phyloP scores from a whole-genome alignment of 2,113 vertebrate genomes.

The Antechinus flavipes region DNA sequence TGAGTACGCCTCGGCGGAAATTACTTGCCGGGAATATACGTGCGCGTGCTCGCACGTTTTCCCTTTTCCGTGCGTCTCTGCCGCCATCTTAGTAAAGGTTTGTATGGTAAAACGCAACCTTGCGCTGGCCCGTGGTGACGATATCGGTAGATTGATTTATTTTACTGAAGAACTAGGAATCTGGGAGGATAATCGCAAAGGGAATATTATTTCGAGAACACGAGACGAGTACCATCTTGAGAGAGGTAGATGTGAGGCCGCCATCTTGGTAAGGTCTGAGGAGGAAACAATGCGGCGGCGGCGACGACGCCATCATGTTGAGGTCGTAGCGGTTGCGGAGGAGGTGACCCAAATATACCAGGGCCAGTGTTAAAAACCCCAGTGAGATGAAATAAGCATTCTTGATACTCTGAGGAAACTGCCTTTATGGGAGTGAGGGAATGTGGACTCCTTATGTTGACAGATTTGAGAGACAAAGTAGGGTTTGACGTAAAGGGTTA shows the following conservation, averaged over 20 bases:
- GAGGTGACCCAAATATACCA: not conserved
- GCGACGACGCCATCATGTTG: not conserved
- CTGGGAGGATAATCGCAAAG: not conserved
- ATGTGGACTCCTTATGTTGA: not conserved
- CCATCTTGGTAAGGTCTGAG: not conserved
- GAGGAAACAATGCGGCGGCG: not conserved
- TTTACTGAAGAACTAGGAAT: not conserved
- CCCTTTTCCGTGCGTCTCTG: not conserved
- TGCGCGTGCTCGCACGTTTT: not conserved
- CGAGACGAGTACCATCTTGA: not conserved
- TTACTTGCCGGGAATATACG: not conserved
- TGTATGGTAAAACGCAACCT: not conserved
- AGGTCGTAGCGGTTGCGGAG: not conserved
- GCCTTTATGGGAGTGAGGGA: not conserved
- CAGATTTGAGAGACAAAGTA: not conserved
- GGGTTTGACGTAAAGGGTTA: not conserved
- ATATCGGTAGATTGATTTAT: not conserved
- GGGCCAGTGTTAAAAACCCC: not conserved
- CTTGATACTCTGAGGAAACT: not conserved
- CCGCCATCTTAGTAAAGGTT: not conserved
- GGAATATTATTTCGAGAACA: not conserved
- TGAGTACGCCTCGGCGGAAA: not conserved
- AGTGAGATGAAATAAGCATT: not conserved
- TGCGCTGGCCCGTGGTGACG: not conserved
- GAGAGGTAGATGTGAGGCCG: not conserved